Evolutionary conservation across 2,113 vertebrate genomes (phyloP), one percentile per base, ranked within the genome.

Genomic region (Neolamprologus fasciatus): DNA sequence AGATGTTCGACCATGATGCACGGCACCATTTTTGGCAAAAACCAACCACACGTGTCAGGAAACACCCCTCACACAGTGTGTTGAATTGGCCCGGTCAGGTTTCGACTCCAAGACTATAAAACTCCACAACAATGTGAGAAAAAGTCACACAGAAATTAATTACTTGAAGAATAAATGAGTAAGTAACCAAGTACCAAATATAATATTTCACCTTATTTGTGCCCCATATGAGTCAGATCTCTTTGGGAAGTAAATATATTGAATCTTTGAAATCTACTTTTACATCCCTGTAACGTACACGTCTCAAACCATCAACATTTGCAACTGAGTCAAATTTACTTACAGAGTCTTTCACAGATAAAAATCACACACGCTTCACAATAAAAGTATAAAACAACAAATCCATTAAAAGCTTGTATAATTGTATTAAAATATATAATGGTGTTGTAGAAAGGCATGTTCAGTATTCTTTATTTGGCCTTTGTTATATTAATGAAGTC

Each of bases 71-170:
- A 1, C 23, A 58, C 26, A 58, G 10, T 26, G 55, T 58, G 55
- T 28, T 16, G 7, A 4, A 2, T 28, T 28, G 55, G 55, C 11
- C 55, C 55, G 3, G 55, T 57, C 23, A 4, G 13, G 23, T 28
- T 58, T 58, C 0, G 1, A 28, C 23, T 58, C 55, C 55, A 58
- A 17, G 5, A 17, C 55, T 31, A 9, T 9, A 31, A 58, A 16
- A 58, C 55, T 58, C 55, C 55, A 17, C 55, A 31, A 17, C 55
- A 31, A 58, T 0, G 55, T 58, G 55, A 58, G 14, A 58, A 55
- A 26, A 58, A 17, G 55, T 4, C 55, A 16, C 5, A 58, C 55
- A 58, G 55, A 58, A 9, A 28, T 58, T 5, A 58, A 9, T 58
- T 28, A 28, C 55, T 9, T 58, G 55, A 28, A 58, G 55, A 58